These are phyloP conservation scores for Calosoma granatense DNA, from an alignment of 1,140 invertebrate genomes.

Conservation along the genomic window DNA sequence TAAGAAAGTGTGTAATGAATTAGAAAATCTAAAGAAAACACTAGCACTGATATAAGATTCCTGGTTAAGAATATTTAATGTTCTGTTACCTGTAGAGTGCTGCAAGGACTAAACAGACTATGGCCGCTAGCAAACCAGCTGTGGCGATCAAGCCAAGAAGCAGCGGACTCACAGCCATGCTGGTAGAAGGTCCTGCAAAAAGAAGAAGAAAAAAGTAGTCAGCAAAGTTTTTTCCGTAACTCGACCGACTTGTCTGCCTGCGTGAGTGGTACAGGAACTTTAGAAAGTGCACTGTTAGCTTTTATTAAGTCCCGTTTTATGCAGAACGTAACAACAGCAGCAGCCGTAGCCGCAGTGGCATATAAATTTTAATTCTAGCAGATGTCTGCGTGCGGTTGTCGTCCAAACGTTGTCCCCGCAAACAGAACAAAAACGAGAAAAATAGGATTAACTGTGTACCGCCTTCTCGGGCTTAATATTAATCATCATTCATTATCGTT, in stretches of 20 bases:
- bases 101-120: slow-evolving; percentile 58
- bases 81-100: slow-evolving; percentile 42
- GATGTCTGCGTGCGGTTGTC: not conserved
- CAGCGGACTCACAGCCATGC: slow-evolving; percentile 57
- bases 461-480: slow-evolving; percentile 4
- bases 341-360: too few relatives aligned
- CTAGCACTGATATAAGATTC: too few relatives aligned
- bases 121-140: slow-evolving; percentile 55
- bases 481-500: slow-evolving; percentile 4
- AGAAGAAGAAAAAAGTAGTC: not conserved
- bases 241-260: not conserved
- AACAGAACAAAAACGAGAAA: slow-evolving; percentile 5
- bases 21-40: too few relatives aligned
- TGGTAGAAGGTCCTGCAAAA: slow-evolving; percentile 38
- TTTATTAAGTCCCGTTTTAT: slow-evolving; percentile 5
- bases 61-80: too few relatives aligned
- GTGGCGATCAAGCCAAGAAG: slow-evolving; percentile 59
- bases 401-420: not conserved
- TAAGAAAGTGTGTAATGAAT: too few relatives aligned
- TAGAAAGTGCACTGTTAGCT: not conserved
- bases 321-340: not conserved
- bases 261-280: not conserved
- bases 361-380: slow-evolving; percentile 3
- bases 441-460: slow-evolving; percentile 1
- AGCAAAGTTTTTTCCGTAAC: not conserved